Base-by-base conservation (phyloP, 1,140 invertebrate species). In the Heliothis subflexa region DNA sequence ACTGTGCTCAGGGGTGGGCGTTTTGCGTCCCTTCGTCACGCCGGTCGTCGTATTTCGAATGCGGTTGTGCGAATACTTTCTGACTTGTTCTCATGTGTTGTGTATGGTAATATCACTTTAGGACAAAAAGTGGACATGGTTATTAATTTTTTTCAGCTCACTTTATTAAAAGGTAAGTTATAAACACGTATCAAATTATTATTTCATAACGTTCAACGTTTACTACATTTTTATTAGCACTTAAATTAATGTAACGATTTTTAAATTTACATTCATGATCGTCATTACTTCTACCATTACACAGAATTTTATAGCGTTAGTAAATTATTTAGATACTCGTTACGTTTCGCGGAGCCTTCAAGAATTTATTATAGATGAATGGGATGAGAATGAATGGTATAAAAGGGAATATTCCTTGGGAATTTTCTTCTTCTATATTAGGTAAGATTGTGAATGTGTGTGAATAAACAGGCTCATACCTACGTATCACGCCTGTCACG, bases 1-100 rank as follows among this genome's bases (percentile, higher is more conserved):
- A 49, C 40, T 50, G 28, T 50, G 57, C 25, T 4, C 12, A 45
- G 54, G 81, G 77, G 83, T 72, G 61, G 71, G 47, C 79, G 83
- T 61, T 61, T 62, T 70, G 40, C 49, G 40, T 25, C 66, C 59
- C 18, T 21, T 52, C 62, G 28, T 55, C 72, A 54, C 75, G 73
- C 47, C 25, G 64, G 61, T 40, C 66, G 50, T 54, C 74, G 79
- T 66, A 79, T 72, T 83, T 61, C 62, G 79, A 80, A 78, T 81
- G 74, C 70, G 78, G 45, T 61, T 79, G 71, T 79, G 64, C 78
- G 78, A 74, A 74, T 66, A 72, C 57, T 74, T 55, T 59, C 47
- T 72, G 50, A 77, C 61, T 55, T 68, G 50, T 68, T 21, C 49
- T 9, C 59, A 61, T 62, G 73, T 75, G 47, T 50, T 64, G 73